These are phyloP conservation scores for Oplegnathus fasciatus DNA, from an alignment of 2,113 vertebrate species.

Conservation along the genomic window DNA sequence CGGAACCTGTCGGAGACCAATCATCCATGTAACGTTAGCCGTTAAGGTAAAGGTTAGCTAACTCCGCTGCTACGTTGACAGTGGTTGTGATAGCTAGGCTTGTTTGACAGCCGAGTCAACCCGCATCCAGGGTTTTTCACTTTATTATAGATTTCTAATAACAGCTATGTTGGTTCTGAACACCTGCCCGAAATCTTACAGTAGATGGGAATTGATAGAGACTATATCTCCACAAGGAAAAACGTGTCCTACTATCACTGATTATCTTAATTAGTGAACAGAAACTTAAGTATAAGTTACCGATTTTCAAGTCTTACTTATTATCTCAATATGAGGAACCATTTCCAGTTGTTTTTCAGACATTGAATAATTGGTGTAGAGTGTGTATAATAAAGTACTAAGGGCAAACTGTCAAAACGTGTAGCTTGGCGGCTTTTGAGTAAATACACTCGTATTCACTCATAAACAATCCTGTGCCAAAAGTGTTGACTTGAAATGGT, in stretches of 20 bases:
- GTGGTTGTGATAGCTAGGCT: not conserved
- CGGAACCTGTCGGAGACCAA: not conserved
- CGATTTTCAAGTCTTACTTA: not conserved
- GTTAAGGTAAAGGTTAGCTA: slow-evolving; percentile 26
- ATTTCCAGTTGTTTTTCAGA: not conserved
- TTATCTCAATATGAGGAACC: not conserved
- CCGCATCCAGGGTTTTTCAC: not conserved
- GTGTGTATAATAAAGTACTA: not conserved
- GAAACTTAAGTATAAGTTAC: not conserved
- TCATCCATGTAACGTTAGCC: slow-evolving; percentile 15
- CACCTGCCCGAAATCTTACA: not conserved
- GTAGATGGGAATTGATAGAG: not conserved
- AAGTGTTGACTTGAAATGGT: not conserved
- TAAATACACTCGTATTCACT: not conserved
- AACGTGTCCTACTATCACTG: not conserved
- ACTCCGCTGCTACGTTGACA: slow-evolving; percentile 48
- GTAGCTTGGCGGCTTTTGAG: not conserved
- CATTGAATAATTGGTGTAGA: not conserved
- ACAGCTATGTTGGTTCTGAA: not conserved
- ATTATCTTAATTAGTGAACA: not conserved
- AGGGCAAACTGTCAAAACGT: not conserved
- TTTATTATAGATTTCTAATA: not conserved
- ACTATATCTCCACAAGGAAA: not conserved
- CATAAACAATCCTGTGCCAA: not conserved
- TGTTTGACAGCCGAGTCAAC: slow-evolving; percentile 18